Evolutionary conservation across 2,888 invertebrate species (phyloP).

Genomic region (Choristoneura rosaceana): DNA sequence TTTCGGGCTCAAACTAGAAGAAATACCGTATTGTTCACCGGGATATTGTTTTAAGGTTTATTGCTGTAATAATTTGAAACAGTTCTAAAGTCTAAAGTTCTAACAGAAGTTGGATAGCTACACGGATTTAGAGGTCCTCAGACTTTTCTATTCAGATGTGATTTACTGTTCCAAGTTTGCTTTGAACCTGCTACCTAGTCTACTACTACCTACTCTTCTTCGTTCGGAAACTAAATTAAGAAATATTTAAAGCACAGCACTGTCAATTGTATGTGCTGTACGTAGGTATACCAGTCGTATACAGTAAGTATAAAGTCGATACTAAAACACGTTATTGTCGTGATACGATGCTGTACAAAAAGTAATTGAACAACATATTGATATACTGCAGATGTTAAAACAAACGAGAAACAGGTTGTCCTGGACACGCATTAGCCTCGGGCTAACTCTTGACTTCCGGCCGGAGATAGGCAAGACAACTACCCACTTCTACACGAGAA

Average conservation of each 20-base stretch:
- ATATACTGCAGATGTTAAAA: neutral
- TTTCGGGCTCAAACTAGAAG: conserved; percentile 1
- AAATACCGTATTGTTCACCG: neutral
- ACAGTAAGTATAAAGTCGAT: neutral
- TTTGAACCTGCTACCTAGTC: neutral
- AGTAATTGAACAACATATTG: neutral
- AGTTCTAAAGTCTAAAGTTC: neutral
- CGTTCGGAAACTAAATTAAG: neutral
- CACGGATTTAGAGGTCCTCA: neutral
- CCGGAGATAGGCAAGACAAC: conserved; percentile 27
- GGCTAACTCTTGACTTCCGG: conserved; percentile 57
- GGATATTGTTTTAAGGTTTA: conserved; percentile 10
- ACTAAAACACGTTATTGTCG: neutral
- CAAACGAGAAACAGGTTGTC: conserved; percentile 53
- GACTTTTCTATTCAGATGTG: neutral
- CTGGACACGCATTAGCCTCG: conserved; percentile 52
- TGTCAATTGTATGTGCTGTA: too few relatives aligned
- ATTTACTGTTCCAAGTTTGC: neutral
- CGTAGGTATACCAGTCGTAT: too few relatives aligned
- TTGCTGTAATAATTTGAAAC: conserved; percentile 2
- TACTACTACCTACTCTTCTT: neutral
- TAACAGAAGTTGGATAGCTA: neutral
- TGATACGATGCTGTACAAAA: neutral
- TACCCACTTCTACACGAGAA: conserved; percentile 8
- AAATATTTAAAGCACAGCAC: neutral